Base-by-base conservation (phyloP, 1,140 invertebrate species). In the Patella vulgata region DNA sequence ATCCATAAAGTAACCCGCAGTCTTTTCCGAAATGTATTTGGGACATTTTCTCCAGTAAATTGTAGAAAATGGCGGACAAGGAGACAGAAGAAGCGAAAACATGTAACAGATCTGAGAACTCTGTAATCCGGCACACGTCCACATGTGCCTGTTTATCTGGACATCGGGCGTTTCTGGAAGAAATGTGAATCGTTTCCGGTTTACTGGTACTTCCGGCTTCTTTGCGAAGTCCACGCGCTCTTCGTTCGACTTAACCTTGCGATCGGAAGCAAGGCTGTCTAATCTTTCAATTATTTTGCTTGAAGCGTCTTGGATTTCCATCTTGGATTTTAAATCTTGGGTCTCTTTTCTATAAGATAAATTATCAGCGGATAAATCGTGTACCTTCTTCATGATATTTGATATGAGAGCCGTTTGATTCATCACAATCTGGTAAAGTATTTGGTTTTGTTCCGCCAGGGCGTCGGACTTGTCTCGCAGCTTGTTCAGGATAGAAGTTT, bases 401-500 rank as follows among this genome's bases (percentile, higher is more conserved):
- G 71, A 67, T 51, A 79, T 73, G 14, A 78, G 54, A 0, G 69
- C 36, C 14, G 76, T 73, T 61, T 80, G 78, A 39, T 77, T 76
- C 68, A 78, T 72, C 12, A 80, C 59, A 61, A 81, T 66, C 39
- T 77, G 61, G 52, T 74, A 65, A 27, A 81, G 59, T 47, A 70
- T 63, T 48, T 64, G 62, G 43, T 78, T 81, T 55, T 77, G 71
- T 23, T 73, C 71, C 51, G 79, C 77, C n/a, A 78, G 47, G 31
- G 67, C 46, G 9, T 70, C 57, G 2, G 71, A 72, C 44, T 60
- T 68, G 23, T 59, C 53, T 55, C 73, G 74, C 23, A 80, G 50
- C 19, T 68, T 33, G 3, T 64, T 40, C 19, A 79, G 73, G 3
- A 65, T 52, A 27, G 42, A 36, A 1, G 71, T 71, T 43, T 81